Evolutionary conservation across 2,113 vertebrate genomes (phyloP).

Genomic region (Panthera leo): DNA sequence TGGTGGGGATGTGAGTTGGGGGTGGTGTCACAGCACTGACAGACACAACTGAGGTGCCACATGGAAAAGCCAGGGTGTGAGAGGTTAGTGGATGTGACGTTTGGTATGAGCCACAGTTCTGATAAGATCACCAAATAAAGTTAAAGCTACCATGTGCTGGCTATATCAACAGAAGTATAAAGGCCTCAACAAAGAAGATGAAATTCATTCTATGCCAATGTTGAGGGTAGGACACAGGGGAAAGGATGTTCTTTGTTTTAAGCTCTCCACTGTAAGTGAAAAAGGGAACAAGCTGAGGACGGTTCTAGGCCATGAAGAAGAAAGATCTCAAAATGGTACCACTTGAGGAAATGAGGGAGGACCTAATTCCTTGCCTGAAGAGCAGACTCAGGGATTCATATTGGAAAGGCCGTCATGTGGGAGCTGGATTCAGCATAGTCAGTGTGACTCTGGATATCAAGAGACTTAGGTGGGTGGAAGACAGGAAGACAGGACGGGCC

Average conservation of each 20-base stretch:
- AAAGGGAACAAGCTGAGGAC: not conserved
- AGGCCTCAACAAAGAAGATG: not conserved
- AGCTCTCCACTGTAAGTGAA: not conserved
- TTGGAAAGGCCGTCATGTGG: not conserved
- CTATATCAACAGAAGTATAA: not conserved
- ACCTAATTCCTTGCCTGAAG: not conserved
- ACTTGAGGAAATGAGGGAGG: not conserved
- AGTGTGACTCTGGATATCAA: not conserved
- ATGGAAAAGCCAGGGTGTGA: not conserved
- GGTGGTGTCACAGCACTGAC: not conserved
- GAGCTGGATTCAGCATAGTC: not conserved
- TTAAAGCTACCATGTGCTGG: not conserved
- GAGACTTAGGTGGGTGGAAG: not conserved
- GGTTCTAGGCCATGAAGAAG: not conserved
- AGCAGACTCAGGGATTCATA: not conserved
- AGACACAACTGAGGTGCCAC: not conserved
- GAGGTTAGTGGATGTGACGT: not conserved
- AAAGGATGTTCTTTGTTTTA: not conserved
- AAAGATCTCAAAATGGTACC: not conserved
- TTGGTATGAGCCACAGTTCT: not conserved
- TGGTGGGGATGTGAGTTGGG: too few relatives aligned
- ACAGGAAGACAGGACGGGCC: not conserved
- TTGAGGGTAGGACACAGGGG: not conserved
- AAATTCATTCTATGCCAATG: not conserved
- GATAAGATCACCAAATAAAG: not conserved